Conservation (phyloP, 2,113 vertebrate genomes). For the Capricornis sumatraensis region DNA sequence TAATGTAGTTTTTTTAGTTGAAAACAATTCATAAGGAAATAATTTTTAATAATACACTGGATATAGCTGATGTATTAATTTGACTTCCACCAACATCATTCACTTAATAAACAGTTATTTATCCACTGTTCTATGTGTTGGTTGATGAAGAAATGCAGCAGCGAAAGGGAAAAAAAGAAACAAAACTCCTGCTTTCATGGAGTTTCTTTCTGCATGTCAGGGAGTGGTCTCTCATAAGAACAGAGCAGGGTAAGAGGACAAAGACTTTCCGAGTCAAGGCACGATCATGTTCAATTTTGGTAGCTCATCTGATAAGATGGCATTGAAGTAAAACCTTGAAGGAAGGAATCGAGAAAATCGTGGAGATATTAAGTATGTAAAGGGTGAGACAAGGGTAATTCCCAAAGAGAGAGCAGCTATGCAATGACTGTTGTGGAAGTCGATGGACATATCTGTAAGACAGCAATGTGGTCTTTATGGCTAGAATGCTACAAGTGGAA, state of each 20-base stretch:
- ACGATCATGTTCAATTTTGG: rapidly evolving
- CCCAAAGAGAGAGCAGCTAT: not conserved
- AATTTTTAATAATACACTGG: not conserved
- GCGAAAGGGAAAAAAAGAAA: not conserved
- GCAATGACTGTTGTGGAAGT: not conserved
- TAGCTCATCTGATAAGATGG: not conserved
- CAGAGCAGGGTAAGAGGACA: not conserved
- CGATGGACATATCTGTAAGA: not conserved
- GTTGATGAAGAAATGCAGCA: not conserved
- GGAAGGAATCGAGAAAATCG: not conserved
- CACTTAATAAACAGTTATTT: not conserved
- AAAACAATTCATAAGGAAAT: not conserved
- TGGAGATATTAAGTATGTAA: not conserved
- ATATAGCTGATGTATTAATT: not conserved
- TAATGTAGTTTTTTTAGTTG: not conserved
- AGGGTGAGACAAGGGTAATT: not conserved
- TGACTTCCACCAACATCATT: not conserved
- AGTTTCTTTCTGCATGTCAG: not conserved
- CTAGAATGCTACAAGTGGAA: not conserved
- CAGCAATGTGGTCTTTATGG: too few species aligned
- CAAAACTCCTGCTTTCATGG: not conserved
- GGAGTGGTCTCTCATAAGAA: not conserved
- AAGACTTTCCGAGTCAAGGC: not conserved
- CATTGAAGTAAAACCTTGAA: not conserved
- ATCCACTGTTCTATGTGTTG: not conserved